Conservation (phyloP, 23 tunicate genomes). For the Ciona savignyi region DNA sequence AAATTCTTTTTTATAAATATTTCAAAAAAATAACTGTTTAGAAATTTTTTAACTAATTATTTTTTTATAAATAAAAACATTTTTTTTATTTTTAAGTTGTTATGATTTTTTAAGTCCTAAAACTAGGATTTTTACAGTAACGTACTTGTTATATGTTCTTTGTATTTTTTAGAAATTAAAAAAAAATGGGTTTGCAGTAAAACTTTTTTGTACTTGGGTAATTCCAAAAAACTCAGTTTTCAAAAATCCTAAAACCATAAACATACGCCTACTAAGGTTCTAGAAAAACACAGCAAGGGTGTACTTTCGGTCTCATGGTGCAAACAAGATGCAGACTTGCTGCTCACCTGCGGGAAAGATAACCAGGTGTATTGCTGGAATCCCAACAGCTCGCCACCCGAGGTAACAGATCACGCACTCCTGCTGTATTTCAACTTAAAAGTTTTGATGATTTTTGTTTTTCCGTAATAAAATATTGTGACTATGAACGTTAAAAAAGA, state of each 20-base stretch:
- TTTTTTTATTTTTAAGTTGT: too few species aligned
- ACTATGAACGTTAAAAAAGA: too few species aligned
- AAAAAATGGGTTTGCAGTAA: not conserved
- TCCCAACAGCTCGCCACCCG: conserved; percentile 82
- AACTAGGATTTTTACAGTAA: too few species aligned
- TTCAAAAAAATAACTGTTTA: not conserved
- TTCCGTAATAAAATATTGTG: too few species aligned
- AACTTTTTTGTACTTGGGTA: not conserved
- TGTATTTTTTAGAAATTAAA: too few species aligned
- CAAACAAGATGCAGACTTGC: conserved; percentile 68
- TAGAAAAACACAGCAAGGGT: conserved; percentile 77
- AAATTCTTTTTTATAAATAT: not conserved
- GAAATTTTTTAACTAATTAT: not conserved
- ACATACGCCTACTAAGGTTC: conserved; percentile 26
- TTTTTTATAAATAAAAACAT: too few species aligned
- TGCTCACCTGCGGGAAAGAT: conserved; percentile 77
- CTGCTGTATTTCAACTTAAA: not conserved
- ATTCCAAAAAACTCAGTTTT: too few species aligned
- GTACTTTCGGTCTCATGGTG: conserved; percentile 86
- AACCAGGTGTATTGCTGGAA: conserved; percentile 85
- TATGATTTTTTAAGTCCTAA: too few species aligned
- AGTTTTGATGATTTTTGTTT: not conserved
- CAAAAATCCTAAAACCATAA: not conserved
- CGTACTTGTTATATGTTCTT: too few species aligned
- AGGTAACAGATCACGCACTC: conserved; percentile 23